Evolutionary conservation across 2,113 vertebrate species (phyloP).

Genomic region (Helogale parvula): DNA sequence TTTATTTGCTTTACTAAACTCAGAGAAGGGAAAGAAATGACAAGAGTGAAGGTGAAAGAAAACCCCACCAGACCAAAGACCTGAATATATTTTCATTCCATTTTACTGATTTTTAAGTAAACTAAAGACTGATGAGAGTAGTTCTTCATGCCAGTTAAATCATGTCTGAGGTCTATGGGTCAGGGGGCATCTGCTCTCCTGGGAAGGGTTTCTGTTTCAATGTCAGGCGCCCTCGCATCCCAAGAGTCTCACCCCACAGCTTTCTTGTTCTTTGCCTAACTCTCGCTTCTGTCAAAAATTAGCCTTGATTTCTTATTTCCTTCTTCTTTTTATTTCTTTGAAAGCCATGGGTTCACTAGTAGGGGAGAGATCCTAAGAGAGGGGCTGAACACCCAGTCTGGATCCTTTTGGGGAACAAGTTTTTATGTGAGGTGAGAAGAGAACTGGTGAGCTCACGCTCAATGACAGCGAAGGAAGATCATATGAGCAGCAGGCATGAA

Average conservation of each 20-base stretch:
- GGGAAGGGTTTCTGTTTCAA: neutral
- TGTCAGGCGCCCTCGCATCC: neutral
- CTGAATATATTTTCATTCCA: constrained; percentile 16
- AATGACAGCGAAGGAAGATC: neutral
- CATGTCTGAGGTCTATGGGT: neutral
- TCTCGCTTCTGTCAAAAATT: neutral
- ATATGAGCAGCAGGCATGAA: neutral
- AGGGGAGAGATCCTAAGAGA: neutral
- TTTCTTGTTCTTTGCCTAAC: neutral
- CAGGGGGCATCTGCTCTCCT: neutral
- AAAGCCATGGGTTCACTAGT: neutral
- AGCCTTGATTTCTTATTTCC: neutral
- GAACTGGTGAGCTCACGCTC: neutral
- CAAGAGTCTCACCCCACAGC: neutral
- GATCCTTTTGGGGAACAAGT: neutral
- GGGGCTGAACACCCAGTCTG: neutral
- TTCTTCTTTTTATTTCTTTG: neutral
- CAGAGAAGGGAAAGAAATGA: constrained; percentile 3
- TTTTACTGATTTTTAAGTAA: neutral
- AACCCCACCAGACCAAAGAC: neutral
- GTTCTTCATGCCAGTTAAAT: neutral
- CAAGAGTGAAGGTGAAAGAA: neutral
- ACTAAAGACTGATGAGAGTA: neutral
- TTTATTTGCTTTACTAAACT: constrained; percentile 17
- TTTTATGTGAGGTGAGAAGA: neutral